These are phyloP conservation scores for Oryzias woworae DNA, from an alignment of 2,113 vertebrate species.

Conservation along the genomic window DNA sequence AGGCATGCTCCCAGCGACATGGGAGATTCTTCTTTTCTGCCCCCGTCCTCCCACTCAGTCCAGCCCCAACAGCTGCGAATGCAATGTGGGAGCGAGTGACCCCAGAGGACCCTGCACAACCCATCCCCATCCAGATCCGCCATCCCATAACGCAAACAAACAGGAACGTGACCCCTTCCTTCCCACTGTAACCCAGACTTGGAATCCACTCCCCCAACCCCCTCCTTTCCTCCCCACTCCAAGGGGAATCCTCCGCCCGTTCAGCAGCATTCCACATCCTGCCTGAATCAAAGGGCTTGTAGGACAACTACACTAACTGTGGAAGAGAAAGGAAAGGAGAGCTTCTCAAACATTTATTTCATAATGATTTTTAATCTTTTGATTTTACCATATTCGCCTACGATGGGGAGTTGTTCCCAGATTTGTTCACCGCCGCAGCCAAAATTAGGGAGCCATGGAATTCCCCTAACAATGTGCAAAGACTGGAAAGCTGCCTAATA, in stretches of 20 bases:
- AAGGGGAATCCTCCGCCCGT: slow-evolving; percentile 52
- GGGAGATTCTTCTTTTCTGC: slow-evolving; percentile 26
- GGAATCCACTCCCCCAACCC: slow-evolving; percentile 25
- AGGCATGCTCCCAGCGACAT: slow-evolving; percentile 40
- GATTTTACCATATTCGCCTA: not conserved
- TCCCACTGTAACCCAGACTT: slow-evolving; percentile 56
- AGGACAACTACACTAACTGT: not conserved
- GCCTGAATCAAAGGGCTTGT: slow-evolving; percentile 10
- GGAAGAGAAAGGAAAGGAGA: not conserved
- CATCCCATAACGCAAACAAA: slow-evolving; percentile 51
- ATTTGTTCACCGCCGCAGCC: slow-evolving; percentile 1
- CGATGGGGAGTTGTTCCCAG: not conserved
- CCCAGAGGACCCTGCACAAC: slow-evolving; percentile 47
- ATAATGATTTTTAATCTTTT: not conserved
- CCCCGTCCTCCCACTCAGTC: slow-evolving; percentile 36
- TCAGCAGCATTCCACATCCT: slow-evolving; percentile 57
- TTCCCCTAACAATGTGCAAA: slow-evolving; percentile 16
- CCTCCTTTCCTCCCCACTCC: slow-evolving; percentile 17
- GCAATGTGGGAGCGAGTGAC: slow-evolving; percentile 57
- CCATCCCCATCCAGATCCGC: slow-evolving; percentile 21
- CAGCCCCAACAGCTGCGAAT: slow-evolving; percentile 62
- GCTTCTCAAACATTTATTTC: not conserved
- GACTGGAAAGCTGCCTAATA: slow-evolving; percentile 28
- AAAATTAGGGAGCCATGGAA: not conserved
- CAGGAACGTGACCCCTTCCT: slow-evolving; percentile 62